A percentile compares a stretch with the other conserved stretches of the same genome.
These are phyloP conservation scores for Diplazon laetatorius DNA, from an alignment of 2,888 invertebrate genomes.

Conservation along the genomic window DNA sequence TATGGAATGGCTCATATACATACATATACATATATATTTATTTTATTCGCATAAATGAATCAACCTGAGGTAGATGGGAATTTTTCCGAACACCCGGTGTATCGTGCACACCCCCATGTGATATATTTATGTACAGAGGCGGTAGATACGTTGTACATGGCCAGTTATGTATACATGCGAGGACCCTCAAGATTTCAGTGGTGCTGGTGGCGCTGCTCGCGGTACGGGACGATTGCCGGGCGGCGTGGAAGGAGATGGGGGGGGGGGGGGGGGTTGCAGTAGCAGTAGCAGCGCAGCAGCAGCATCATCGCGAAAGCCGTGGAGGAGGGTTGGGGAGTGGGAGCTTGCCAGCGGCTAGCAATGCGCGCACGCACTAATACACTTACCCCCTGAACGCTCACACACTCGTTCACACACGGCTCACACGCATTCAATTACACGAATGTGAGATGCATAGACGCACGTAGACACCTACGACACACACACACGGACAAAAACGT, in stretches of 20 bases:
- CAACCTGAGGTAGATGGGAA: conserved; percentile 51
- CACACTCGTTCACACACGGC: conserved; percentile 42
- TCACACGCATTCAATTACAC: conserved; percentile 68
- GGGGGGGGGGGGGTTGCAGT: conserved; percentile 64
- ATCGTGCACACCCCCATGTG: conserved; percentile 69
- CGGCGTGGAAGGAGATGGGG: too few species aligned
- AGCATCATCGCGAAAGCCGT: conserved; percentile 56
- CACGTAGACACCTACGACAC: conserved; percentile 9
- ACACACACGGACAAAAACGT: conserved; percentile 26
- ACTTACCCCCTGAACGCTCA: conserved; percentile 1
- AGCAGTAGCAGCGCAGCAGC: conserved; percentile 60
- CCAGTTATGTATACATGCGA: conserved; percentile 70
- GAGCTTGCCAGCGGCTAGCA: conserved; percentile 73
- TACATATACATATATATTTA: too few species aligned
- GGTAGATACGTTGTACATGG: conserved; percentile 70
- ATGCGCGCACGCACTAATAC: conserved; percentile 65
- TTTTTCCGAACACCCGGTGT: conserved; percentile 73
- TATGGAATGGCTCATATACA: too few species aligned
- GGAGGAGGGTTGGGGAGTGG: conserved; percentile 61
- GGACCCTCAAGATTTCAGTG: background rate
- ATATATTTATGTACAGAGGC: conserved; percentile 76
- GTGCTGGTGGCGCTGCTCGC: conserved; percentile 57
- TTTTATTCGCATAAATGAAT: background rate
- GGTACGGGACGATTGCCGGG: conserved; percentile 33
- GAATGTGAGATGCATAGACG: conserved; percentile 50